phyloP scores from a whole-genome alignment of 2,113 vertebrate species.

The Etia nguti region DNA sequence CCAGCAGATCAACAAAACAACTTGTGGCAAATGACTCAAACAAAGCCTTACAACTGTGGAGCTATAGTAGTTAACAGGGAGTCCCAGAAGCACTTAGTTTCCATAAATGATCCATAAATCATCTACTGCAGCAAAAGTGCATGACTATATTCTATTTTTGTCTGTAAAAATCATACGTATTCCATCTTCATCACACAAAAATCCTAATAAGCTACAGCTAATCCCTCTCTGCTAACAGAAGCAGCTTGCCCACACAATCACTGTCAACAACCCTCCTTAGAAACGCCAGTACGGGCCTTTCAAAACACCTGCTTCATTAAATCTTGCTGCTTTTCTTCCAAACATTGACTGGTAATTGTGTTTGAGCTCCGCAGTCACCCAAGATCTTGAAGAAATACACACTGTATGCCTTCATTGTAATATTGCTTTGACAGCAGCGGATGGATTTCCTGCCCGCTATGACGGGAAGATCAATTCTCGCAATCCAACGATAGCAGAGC shows the following conservation, averaged over 20 bases:
- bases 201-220: slow-evolving; percentile 8
- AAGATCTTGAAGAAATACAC: slow-evolving; percentile 41
- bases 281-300: slow-evolving; percentile 16
- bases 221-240: slow-evolving; percentile 10
- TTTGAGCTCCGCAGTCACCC: slow-evolving; percentile 17
- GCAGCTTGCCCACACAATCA: not conserved
- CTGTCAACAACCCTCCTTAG: not conserved
- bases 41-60: not conserved
- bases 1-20: not conserved
- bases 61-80: not conserved
- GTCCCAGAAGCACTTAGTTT: not conserved
- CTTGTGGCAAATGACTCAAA: not conserved
- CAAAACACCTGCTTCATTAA: slow-evolving; percentile 40
- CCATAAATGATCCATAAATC: not conserved
- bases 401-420: slow-evolving; percentile 19
- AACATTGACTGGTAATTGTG: slow-evolving; percentile 14
- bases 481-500: slow-evolving; percentile 24
- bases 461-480: slow-evolving; percentile 52
- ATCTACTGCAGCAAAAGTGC: not conserved
- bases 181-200: not conserved
- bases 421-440: slow-evolving; percentile 51
- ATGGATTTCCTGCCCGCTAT: slow-evolving; percentile 54
- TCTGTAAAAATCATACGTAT: not conserved
- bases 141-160: not conserved
- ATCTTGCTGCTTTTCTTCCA: slow-evolving; percentile 5